A percentile compares a stretch with the other conserved stretches of the same genome.
phyloP scores from a whole-genome alignment of 2,113 vertebrate genomes.

The Pungitius pungitius region DNA sequence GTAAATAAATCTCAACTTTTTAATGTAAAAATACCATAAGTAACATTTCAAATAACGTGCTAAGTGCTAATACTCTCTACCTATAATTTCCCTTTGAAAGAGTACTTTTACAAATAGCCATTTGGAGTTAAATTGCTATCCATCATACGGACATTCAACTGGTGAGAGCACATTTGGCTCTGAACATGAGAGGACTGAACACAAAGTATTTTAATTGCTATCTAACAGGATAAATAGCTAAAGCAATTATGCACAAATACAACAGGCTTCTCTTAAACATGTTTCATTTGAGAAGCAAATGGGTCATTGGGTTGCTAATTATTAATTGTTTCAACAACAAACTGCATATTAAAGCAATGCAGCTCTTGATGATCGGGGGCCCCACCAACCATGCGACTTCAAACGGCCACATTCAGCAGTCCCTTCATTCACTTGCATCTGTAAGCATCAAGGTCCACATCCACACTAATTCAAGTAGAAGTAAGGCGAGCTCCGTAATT shows the following conservation, averaged over 20 bases:
- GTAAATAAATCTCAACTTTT: not conserved
- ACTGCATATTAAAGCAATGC: slow-evolving; percentile 71
- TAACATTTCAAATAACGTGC: slow-evolving; percentile 8
- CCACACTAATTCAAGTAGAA: slow-evolving; percentile 31
- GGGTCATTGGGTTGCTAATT: slow-evolving; percentile 77
- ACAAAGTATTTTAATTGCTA: slow-evolving; percentile 70
- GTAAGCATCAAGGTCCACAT: slow-evolving; percentile 41
- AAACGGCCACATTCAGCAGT: slow-evolving; percentile 59
- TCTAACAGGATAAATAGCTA: slow-evolving; percentile 73
- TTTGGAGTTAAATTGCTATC: slow-evolving; percentile 48
- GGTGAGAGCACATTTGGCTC: slow-evolving; percentile 43
- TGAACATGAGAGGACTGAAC: slow-evolving; percentile 56
- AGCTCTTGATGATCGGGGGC: slow-evolving; percentile 70
- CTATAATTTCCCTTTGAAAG: slow-evolving; percentile 40
- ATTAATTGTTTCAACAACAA: slow-evolving; percentile 79
- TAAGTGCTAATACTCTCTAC: slow-evolving; percentile 35
- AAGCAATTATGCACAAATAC: slow-evolving; percentile 72
- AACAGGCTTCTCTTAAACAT: slow-evolving; percentile 74
- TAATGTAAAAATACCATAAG: slow-evolving; percentile 4
- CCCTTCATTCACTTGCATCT: slow-evolving; percentile 64
- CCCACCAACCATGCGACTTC: slow-evolving; percentile 62
- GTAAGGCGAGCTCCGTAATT: slow-evolving; percentile 14
- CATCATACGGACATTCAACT: slow-evolving; percentile 55
- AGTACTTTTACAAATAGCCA: slow-evolving; percentile 41
- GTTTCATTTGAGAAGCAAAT: slow-evolving; percentile 73